Base-by-base conservation (phyloP, 1,140 invertebrate species). In the Danaus plexippus region DNA sequence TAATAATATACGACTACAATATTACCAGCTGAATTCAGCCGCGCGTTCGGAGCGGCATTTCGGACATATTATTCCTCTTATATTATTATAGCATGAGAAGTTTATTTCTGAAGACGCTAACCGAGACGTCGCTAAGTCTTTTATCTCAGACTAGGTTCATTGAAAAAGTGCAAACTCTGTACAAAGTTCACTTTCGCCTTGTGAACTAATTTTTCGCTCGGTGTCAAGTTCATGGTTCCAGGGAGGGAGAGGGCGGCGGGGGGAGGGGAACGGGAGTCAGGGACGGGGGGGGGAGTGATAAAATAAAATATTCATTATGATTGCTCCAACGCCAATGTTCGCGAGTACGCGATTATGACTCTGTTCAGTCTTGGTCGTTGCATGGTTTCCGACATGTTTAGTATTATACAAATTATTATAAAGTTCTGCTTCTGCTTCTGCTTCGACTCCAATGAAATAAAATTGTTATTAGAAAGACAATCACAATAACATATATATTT, bases 241-340 rank as follows among this genome's bases (percentile, higher is more conserved):
- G 60, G 70, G 63, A 53, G 11, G 61, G 55, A 51, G 63, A 15
- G 65, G 42, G 61, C 12, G 61, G 44, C 50, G 63, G 54, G 57
- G 57, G 45, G 46, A 13, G 57, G 61, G 51, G 22, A 32, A 62
- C 55, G 69, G 59, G 59, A 46, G 64, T 8, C 22, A 32, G 48
- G 47, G 42, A 54, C 52, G 47, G 63, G 59, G 62, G 64, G 59
- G 61, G 59, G 59, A 58, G 77, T 80, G 80, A 82, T 84, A 80
- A 85, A 84, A 84, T 85, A 85, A 85, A 85, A 85, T 86, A 86
- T 86, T 85, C 82, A 85, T 85, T 85, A 85, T 82, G 79, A 84
- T 82, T 80, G 80, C 79, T 77, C 73, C 66, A 62, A 74, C 77
- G 75, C 68, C 71, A 72, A 71, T 73, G 70, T 73, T 79, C 78